Base-by-base conservation (phyloP, 2,888 invertebrate genomes). In the Cantharis flavilabris region DNA sequence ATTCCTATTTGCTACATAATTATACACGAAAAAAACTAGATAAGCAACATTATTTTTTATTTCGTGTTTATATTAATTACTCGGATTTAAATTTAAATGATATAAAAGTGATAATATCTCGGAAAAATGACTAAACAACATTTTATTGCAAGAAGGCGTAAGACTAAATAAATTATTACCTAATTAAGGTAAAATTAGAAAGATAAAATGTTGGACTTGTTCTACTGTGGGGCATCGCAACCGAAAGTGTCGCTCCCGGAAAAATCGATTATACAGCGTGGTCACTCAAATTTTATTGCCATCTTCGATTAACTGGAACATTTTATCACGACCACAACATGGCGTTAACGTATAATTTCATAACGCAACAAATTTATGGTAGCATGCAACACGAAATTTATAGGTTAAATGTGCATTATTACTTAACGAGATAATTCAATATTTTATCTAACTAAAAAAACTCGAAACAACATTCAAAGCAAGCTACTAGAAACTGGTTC, bases 301-400 rank as follows among this genome's bases (percentile, higher is more conserved):
- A n/a, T 49, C 49, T 49, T 49, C 49, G n/a, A 49, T 49, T 49
- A 49, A 49, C n/a, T 49, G 49, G 49, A 49, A 49, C 49, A 49
- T 49, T 49, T 49, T 49, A 49, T 49, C 49, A 49, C 49, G 49
- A 49, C 49, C 49, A 49, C 49, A 49, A 49, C 49, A 49, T 49
- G 5, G 49, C 49, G 49, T 49, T 49, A 49, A 49, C 75, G 62
- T 75, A 75, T 75, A 71, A 71, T 75, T 75, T 76, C 76, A 76
- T 72, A 76, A 76, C 72, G 69, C 72, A 72, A 67, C 67, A 67
- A 72, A 72, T 72, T 72, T 72, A 72, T 72, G 49, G 65, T 67
- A 67, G 69, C 69, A 67, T 75, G 72, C 73, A 73, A 49, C 49
- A 23, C 20, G 18, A 16, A 69, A 16, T 28, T 69, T 69, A 28